These are phyloP conservation scores for Otocyon megalotis DNA, from an alignment of 2,113 vertebrate genomes.

Conservation along the genomic window DNA sequence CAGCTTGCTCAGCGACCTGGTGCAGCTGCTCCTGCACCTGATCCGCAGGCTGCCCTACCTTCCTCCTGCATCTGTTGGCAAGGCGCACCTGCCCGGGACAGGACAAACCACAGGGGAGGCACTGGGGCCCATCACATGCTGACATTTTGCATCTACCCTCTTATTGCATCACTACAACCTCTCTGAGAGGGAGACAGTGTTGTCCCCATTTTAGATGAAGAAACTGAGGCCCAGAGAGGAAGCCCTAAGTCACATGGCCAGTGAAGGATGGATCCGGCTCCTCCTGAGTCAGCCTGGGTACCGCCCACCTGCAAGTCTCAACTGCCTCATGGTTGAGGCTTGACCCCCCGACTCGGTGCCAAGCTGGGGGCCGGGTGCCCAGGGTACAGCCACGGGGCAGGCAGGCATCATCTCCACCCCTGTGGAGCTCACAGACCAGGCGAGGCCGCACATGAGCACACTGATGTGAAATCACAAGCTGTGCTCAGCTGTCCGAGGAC, in stretches of 20 bases:
- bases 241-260: neutral
- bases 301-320: neutral
- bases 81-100: neutral
- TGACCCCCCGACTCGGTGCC: neutral
- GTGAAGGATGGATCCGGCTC: neutral
- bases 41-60: neutral
- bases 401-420: rapidly evolving
- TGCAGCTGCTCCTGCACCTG: rapidly evolving
- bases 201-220: neutral
- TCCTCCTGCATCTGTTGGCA: neutral
- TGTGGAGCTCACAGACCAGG: neutral
- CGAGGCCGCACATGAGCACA: neutral
- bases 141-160: neutral
- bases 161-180: neutral
- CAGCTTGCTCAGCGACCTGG: rapidly evolving
- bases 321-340: neutral
- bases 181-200: rapidly evolving
- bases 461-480: neutral
- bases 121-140: rapidly evolving
- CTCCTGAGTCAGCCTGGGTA: neutral
- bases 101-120: neutral
- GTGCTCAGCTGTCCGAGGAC: neutral
- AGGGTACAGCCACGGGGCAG: rapidly evolving
- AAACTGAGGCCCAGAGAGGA: neutral
- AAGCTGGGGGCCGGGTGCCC: rapidly evolving